A percentile compares a stretch with the other conserved stretches of the same genome.
phyloP scores from a whole-genome alignment of 2,888 invertebrate species.

The Drosophila anomelani region DNA sequence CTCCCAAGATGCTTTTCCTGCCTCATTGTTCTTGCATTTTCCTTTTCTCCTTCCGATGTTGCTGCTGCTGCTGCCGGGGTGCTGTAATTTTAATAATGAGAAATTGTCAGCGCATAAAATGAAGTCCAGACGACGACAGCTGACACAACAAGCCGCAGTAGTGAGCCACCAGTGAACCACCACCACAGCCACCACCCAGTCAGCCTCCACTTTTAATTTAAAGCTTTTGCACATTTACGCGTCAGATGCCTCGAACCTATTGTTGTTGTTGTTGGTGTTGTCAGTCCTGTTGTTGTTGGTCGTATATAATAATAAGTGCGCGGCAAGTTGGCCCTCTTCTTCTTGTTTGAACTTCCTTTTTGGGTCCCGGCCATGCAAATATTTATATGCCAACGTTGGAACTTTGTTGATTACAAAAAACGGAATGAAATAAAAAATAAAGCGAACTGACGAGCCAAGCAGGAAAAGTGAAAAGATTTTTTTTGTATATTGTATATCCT shows the following conservation, averaged over 20 bases:
- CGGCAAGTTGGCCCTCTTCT: constrained; percentile 35
- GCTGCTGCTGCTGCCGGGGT: constrained; percentile 50
- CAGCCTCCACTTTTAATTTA: constrained; percentile 58
- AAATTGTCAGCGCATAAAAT: constrained; percentile 79
- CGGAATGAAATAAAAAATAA: constrained; percentile 7
- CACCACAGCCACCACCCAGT: not conserved
- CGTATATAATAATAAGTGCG: constrained; percentile 60
- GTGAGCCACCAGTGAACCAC: not conserved
- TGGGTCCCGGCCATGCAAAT: constrained; percentile 41
- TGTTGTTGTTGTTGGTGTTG: constrained; percentile 31
- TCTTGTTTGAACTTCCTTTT: constrained; percentile 28
- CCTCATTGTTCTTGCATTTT: constrained; percentile 38
- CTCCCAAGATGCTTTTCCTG: not conserved
- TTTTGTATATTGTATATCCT: constrained; percentile 23
- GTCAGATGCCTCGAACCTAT: constrained; percentile 53
- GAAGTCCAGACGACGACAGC: constrained; percentile 73
- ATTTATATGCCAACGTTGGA: constrained; percentile 52
- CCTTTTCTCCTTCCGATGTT: constrained; percentile 38
- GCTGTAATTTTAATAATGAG: constrained; percentile 78
- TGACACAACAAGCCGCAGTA: constrained; percentile 51
- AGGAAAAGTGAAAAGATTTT: constrained; percentile 45
- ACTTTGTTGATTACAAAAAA: constrained; percentile 58
- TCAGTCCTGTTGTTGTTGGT: constrained; percentile 41
- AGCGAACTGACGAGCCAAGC: constrained; percentile 11
- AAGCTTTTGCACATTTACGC: constrained; percentile 74